A percentile compares a stretch with the other conserved stretches of the same genome.
These are phyloP conservation scores for Cynopterus sphinx DNA, from an alignment of 2,797 vertebrate species.

Conservation along the genomic window DNA sequence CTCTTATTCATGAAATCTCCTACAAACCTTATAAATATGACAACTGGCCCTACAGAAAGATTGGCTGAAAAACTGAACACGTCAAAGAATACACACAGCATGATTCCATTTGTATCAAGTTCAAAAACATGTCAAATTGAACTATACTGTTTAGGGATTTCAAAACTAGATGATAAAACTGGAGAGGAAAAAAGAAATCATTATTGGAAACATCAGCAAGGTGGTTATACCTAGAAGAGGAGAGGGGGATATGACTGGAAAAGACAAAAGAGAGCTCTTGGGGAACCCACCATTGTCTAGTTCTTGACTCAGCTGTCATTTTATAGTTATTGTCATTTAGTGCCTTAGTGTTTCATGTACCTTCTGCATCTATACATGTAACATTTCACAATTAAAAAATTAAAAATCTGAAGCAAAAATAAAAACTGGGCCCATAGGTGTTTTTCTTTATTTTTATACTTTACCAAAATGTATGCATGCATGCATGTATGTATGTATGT, in stretches of 20 bases:
- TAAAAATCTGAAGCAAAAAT: conserved; percentile 39
- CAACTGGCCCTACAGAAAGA: not conserved
- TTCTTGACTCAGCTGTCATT: not conserved
- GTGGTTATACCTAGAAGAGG: not conserved
- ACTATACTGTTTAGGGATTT: not conserved
- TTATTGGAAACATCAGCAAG: not conserved
- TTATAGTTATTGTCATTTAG: conserved; percentile 27
- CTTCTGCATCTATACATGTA: not conserved
- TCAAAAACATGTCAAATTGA: not conserved
- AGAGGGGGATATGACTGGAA: not conserved
- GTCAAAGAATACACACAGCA: not conserved
- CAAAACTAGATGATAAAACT: conserved; percentile 13
- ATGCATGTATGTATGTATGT: not conserved
- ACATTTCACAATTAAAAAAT: conserved; percentile 9
- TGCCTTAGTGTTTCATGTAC: not conserved
- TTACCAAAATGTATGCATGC: not conserved
- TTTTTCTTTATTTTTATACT: conserved; percentile 5
- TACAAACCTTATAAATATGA: not conserved
- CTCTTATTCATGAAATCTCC: not conserved
- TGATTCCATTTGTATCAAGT: not conserved
- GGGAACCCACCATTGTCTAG: not conserved
- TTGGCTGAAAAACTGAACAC: not conserved
- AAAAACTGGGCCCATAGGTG: not conserved
- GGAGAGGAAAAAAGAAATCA: not conserved
- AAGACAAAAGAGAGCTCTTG: not conserved